Evolutionary conservation across 2,797 vertebrate genomes (phyloP).

Genomic region (Synaphobranchus kaupii): DNA sequence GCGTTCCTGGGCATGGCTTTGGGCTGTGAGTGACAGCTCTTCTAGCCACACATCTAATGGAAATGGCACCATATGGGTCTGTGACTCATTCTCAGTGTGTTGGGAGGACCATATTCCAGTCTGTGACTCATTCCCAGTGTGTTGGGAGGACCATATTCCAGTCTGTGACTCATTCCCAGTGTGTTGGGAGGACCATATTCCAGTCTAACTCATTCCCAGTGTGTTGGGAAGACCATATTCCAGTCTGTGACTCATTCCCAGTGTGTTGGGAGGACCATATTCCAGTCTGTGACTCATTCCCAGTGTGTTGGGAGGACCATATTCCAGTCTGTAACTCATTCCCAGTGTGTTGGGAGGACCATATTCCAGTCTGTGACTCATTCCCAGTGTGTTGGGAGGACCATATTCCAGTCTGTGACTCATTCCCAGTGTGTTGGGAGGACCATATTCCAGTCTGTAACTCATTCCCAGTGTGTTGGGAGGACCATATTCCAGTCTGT

Average conservation of each 20-base stretch:
- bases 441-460: too few species aligned
- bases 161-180: slow-evolving; percentile 35
- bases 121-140: too few species aligned
- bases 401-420: slow-evolving; percentile 40
- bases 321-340: slow-evolving; percentile 35
- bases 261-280: slow-evolving; percentile 34
- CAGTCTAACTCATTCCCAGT: slow-evolving; percentile 50
- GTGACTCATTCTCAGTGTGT: slow-evolving; percentile 46
- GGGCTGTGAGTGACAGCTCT: too few species aligned
- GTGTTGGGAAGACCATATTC: slow-evolving; percentile 53
- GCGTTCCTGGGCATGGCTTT: too few species aligned
- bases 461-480: too few species aligned
- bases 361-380: too few species aligned
- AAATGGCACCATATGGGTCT: not conserved
- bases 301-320: slow-evolving; percentile 45
- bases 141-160: too few species aligned
- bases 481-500: slow-evolving; percentile 44
- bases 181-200: slow-evolving; percentile 53
- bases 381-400: slow-evolving; percentile 49
- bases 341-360: slow-evolving; percentile 59
- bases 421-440: slow-evolving; percentile 60
- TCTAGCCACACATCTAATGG: too few species aligned
- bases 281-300: too few species aligned
- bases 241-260: slow-evolving; percentile 47
- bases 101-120: too few species aligned